Base-by-base conservation (phyloP, 2,113 vertebrate genomes). In the Chaetura pelagica region DNA sequence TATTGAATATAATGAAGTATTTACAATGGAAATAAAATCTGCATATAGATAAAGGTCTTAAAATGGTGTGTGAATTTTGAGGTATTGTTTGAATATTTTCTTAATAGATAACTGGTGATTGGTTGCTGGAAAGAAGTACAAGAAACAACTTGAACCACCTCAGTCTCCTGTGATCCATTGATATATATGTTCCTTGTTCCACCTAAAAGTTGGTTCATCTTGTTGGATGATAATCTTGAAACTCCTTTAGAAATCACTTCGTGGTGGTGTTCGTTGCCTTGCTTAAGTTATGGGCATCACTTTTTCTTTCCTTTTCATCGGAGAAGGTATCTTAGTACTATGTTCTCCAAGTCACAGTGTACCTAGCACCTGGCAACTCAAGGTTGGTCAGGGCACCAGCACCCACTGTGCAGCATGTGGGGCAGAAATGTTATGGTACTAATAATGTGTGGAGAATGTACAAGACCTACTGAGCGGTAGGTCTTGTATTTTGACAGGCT, bases 81-180 rank as follows among this genome's bases (percentile, higher is more conserved):
- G 35, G 19, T 55, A 42, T 19, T 16, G 15, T 74, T 86, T 73
- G 16, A 26, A 12, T 63, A 32, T 58, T 51, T 67, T 59, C 24
- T 12, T 34, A 42, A 72, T 35, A n/a, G n/a, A n/a, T n/a, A n/a
- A n/a, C n/a, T n/a, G n/a, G n/a, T n/a, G n/a, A n/a, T n/a, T n/a
- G n/a, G n/a, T n/a, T n/a, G n/a, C n/a, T n/a, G n/a, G n/a, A n/a
- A n/a, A n/a, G n/a, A n/a, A n/a, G n/a, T n/a, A n/a, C n/a, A n/a
- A n/a, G n/a, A n/a, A n/a, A n/a, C n/a, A n/a, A n/a, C n/a, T n/a
- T n/a, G n/a, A n/a, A n/a, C n/a, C 55, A 57, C 10, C 10, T 38
- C 8, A 2, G 10, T 63, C 21, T 46, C 32, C 34, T 86, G 0
- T 12, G 2, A 16, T 67, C 29, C 1, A 3, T 34, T 59, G 22